A percentile compares a stretch with the other conserved stretches of the same genome.
Conservation (phyloP, 2,888 invertebrate genomes). For the Prenolepis imparis region DNA sequence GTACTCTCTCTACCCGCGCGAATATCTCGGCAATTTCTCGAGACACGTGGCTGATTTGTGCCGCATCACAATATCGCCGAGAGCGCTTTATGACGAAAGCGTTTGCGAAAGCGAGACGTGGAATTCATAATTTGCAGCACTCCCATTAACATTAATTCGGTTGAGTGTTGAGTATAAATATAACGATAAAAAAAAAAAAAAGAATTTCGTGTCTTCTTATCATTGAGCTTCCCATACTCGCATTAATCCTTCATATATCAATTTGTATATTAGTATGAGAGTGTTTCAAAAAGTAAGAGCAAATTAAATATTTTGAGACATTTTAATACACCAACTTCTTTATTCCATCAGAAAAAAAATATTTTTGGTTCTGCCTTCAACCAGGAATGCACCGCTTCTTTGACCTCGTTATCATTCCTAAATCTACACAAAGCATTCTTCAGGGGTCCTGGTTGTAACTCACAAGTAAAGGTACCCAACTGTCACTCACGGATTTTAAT, state of each 20-base stretch:
- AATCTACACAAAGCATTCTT: too few relatives aligned
- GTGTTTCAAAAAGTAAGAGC: too few relatives aligned
- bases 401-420: too few relatives aligned
- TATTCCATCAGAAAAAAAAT: too few relatives aligned
- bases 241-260: background rate
- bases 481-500: too few relatives aligned
- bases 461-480: too few relatives aligned
- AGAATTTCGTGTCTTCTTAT: background rate
- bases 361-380: too few relatives aligned
- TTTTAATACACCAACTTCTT: too few relatives aligned
- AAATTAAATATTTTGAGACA: too few relatives aligned
- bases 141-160: constrained; percentile 34
- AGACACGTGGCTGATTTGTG: constrained; percentile 47
- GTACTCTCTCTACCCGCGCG: background rate
- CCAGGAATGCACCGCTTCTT: too few relatives aligned
- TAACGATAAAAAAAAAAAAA: background rate
- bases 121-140: constrained; percentile 35
- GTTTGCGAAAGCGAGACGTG: constrained; percentile 23
- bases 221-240: background rate
- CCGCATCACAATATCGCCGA: constrained; percentile 25
- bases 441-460: too few relatives aligned
- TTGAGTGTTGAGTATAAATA: background rate
- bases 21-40: constrained; percentile 43
- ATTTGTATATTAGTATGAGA: background rate
- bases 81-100: constrained; percentile 33